A percentile compares a stretch with the other conserved stretches of the same genome.
Conservation (phyloP, 2,797 vertebrate species). For the Gymnodraco acuticeps region DNA sequence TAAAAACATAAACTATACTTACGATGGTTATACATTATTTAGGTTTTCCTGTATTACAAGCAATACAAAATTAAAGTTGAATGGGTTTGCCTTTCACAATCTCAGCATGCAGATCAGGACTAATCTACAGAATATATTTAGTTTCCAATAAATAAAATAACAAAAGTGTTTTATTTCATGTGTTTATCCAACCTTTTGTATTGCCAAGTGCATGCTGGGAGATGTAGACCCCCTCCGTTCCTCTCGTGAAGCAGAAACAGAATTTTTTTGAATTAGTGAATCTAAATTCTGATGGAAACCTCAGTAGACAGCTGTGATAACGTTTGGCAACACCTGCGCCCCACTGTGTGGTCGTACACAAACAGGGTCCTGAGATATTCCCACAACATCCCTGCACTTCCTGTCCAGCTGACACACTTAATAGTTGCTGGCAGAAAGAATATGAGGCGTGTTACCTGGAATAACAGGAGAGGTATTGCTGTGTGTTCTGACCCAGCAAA, state of each 20-base stretch:
- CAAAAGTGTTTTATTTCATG: background rate
- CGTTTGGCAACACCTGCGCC: slow-evolving; percentile 10
- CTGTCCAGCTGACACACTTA: slow-evolving; percentile 14
- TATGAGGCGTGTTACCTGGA: slow-evolving; percentile 25
- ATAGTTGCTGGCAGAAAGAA: slow-evolving; percentile 23
- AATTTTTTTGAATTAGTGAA: slow-evolving; percentile 7
- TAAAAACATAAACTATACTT: slow-evolving; percentile 12
- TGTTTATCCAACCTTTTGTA: background rate
- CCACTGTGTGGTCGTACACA: background rate
- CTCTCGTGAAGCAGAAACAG: slow-evolving; percentile 11
- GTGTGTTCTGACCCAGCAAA: slow-evolving; percentile 24
- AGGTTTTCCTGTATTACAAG: background rate
- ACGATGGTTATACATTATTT: background rate
- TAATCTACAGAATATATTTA: background rate
- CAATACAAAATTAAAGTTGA: background rate
- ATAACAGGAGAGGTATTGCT: slow-evolving; percentile 15
- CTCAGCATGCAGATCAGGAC: background rate
- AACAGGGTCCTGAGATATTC: slow-evolving; percentile 26
- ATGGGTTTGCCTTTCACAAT: background rate
- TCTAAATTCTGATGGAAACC: background rate
- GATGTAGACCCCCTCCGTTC: background rate
- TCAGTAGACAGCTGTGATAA: background rate
- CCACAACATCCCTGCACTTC: background rate
- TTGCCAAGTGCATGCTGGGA: slow-evolving; percentile 10
- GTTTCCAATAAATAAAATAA: slow-evolving; percentile 1